Evolutionary conservation across 2,797 vertebrate species (phyloP), one percentile per base, ranked within the genome.

Genomic region (Hippoglossus hippoglossus): DNA sequence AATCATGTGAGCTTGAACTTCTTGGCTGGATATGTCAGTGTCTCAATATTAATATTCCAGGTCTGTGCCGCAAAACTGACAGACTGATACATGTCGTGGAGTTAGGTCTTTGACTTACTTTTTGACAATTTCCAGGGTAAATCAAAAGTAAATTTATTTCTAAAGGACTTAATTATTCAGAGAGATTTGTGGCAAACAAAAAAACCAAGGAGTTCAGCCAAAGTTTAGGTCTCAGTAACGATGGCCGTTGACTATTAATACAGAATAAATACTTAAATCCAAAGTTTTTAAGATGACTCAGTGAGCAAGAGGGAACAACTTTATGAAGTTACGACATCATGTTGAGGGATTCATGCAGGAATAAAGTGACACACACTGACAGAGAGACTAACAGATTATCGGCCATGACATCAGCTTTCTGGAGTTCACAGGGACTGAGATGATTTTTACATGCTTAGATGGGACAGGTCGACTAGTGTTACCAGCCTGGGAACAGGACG

Each of bases 401-500:
- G 59, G 59, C 21, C 39, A 28, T 53, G 63, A 58, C 60, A 65
- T 86, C 71, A 41, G 50, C 63, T 71, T 49, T 44, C 49, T 56
- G 55, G 41, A 55, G 49, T 70, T 80, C 55, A 68, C 36, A 22
- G 71, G 59, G 59, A 71, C 57, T 63, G 8, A 31, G n/a, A 6
- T 63, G 47, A 71, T 73, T 80, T 75, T 52, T 41, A 63, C 81
- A 89, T 79, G 63, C 79, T 73, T 64, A 21, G 16, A 41, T 39
- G 5, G 70, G 65, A 69, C 34, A 61, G 60, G 22, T 25, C 0
- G n/a, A 63, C 75, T 39, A 24, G n/a, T 19, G 52, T 47, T 71
- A 73, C 51, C 44, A 80, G 83, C 71, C 79, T 89, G 80, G 79
- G 82, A 91, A 86, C 61, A 39, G 55, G 62, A 71, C 16, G 8